Percentiles rank a stretch among this genome's conserved stretches.
Evolutionary conservation across 2,113 vertebrate species (phyloP).

Genomic region (Balaeniceps rex): DNA sequence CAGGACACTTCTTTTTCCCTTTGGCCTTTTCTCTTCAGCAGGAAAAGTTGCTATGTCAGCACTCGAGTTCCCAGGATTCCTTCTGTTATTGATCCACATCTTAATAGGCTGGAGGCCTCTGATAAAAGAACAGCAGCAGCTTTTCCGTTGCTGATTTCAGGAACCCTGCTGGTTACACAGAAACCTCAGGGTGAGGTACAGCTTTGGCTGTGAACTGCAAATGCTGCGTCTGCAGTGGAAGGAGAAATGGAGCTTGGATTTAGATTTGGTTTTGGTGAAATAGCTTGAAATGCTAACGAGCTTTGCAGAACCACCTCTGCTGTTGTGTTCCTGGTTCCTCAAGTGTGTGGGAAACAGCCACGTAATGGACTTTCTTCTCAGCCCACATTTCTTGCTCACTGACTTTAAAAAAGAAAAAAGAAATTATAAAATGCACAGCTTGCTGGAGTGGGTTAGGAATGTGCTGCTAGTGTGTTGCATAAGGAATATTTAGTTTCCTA

Average conservation of each 20-base stretch:
- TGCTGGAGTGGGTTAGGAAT: constrained; percentile 35
- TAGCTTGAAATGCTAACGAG: not conserved
- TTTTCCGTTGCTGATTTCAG: constrained; percentile 23
- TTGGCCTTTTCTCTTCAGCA: constrained; percentile 1
- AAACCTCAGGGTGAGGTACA: not conserved
- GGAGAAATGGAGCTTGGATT: constrained; percentile 1
- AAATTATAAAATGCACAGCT: constrained; percentile 6
- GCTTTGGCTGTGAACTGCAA: not conserved
- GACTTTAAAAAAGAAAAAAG: not conserved
- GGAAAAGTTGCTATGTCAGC: not conserved
- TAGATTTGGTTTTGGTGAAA: not conserved
- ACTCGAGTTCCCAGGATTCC: not conserved
- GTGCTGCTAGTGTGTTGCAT: not conserved
- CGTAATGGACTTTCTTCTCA: constrained; percentile 53
- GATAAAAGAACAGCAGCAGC: not conserved
- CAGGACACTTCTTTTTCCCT: not conserved
- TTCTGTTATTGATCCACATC: constrained; percentile 36
- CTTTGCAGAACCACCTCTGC: constrained; percentile 39
- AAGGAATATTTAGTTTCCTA: constrained; percentile 14
- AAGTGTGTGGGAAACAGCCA: constrained; percentile 52
- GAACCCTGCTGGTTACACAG: not conserved
- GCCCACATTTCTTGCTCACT: constrained; percentile 53
- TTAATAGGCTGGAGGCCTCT: not conserved
- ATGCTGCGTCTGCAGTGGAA: not conserved
- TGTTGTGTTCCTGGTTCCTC: constrained; percentile 50